Evolutionary conservation across 1,140 invertebrate species (phyloP).

Genomic region (Tetramorium alpestre): DNA sequence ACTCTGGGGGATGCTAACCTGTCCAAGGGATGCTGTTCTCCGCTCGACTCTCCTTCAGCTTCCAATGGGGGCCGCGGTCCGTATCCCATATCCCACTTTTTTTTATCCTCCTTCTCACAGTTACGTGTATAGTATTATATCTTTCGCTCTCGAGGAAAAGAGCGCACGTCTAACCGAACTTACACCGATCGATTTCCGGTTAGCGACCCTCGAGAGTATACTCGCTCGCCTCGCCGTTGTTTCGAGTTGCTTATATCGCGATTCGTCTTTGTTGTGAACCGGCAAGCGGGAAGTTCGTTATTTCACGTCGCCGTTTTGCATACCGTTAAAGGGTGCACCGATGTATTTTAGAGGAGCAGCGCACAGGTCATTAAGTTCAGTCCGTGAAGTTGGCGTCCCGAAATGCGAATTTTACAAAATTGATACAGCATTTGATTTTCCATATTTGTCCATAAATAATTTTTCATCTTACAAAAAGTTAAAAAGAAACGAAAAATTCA

Average conservation of each 20-base stretch:
- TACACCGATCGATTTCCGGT: conserved; percentile 57
- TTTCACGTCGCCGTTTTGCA: conserved; percentile 26
- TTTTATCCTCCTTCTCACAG: conserved; percentile 40
- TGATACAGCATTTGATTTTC: too few relatives aligned
- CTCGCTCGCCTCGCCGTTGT: neutral
- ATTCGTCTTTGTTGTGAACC: conserved; percentile 56
- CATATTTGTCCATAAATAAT: too few relatives aligned
- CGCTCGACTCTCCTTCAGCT: conserved; percentile 33
- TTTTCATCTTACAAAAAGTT: too few relatives aligned
- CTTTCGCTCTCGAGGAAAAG: conserved; percentile 61
- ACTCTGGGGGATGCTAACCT: conserved; percentile 77
- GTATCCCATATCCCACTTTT: conserved; percentile 41
- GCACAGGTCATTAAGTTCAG: neutral
- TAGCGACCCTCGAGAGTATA: conserved; percentile 43
- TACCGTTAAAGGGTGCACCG: conserved; percentile 13
- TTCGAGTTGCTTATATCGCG: conserved; percentile 51
- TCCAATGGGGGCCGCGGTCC: conserved; percentile 8
- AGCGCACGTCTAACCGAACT: conserved; percentile 62
- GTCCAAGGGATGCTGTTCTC: conserved; percentile 72
- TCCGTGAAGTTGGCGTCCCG: too few relatives aligned
- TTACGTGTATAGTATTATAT: conserved; percentile 71
- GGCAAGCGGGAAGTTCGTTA: conserved; percentile 24
- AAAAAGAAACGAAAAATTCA: too few relatives aligned
- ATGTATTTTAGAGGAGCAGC: neutral
- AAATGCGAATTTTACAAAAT: too few relatives aligned